Percentiles rank a stretch among this genome's conserved stretches.
phyloP scores from a whole-genome alignment of 2,888 invertebrate species.

The Bedellia somnulentella region DNA sequence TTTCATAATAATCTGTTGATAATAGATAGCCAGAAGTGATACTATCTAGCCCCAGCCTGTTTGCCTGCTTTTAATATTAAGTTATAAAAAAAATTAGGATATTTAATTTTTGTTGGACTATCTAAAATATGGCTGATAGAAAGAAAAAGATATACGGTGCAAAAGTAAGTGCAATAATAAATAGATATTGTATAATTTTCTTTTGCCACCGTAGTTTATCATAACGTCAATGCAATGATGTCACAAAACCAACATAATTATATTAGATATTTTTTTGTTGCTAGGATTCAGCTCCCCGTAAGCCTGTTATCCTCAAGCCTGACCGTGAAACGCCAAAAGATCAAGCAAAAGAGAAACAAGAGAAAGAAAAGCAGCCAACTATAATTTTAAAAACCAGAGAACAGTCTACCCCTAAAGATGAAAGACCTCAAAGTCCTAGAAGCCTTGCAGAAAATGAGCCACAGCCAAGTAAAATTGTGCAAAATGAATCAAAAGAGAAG shows the following conservation, averaged over 20 bases:
- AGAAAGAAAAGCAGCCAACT: constrained; percentile 64
- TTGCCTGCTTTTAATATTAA: too few species aligned
- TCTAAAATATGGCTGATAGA: constrained; percentile 11
- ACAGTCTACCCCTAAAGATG: constrained; percentile 51
- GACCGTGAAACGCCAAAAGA: constrained; percentile 43
- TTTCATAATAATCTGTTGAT: too few species aligned
- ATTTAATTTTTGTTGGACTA: too few species aligned
- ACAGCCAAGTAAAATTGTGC: constrained; percentile 44
- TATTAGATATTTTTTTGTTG: background rate
- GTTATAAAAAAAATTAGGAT: too few species aligned
- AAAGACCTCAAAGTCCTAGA: constrained; percentile 66
- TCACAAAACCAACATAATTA: background rate
- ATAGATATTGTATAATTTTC: too few species aligned
- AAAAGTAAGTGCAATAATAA: constrained; percentile 2
- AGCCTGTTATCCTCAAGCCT: constrained; percentile 50
- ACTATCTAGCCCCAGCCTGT: too few species aligned
- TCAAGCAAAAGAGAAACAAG: constrained; percentile 30
- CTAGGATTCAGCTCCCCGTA: too few species aligned
- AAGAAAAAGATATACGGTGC: constrained; percentile 21
- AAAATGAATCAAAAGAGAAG: constrained; percentile 55
- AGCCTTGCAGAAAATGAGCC: constrained; percentile 26
- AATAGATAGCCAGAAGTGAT: too few species aligned
- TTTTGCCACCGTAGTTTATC: too few species aligned
- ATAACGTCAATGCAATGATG: too few species aligned
- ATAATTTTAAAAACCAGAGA: constrained; percentile 71